Evolutionary conservation across 2,113 vertebrate genomes (phyloP).

Genomic region (Apodemus speciosus): DNA sequence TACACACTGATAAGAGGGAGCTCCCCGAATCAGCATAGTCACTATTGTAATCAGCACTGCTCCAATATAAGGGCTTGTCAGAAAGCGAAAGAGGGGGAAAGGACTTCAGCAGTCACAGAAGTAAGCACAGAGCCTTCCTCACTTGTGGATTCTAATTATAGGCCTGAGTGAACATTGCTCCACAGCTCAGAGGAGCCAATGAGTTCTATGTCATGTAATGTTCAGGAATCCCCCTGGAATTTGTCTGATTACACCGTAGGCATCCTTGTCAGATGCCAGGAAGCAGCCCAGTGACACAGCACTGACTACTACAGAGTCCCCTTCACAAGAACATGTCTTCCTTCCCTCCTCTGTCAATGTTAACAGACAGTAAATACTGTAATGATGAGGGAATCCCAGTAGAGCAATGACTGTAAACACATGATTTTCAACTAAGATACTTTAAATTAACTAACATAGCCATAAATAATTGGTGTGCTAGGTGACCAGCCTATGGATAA

Average conservation of each 20-base stretch:
- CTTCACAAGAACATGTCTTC: background rate
- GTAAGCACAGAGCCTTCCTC: background rate
- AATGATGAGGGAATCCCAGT: background rate
- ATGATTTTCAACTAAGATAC: constrained; percentile 8
- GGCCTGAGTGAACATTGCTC: background rate
- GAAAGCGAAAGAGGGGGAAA: background rate
- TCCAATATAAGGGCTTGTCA: background rate
- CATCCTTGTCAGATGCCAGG: background rate
- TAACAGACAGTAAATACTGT: background rate
- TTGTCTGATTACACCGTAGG: background rate
- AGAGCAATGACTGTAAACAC: background rate
- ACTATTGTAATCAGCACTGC: background rate
- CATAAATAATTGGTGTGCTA: background rate
- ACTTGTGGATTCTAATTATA: background rate
- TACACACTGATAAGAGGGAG: background rate
- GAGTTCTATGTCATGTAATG: background rate
- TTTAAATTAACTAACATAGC: background rate
- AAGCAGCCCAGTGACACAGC: background rate
- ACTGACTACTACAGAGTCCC: background rate
- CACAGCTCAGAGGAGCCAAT: background rate
- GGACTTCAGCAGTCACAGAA: background rate
- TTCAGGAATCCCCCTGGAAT: background rate
- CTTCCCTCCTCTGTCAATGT: background rate
- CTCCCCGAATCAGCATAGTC: background rate
- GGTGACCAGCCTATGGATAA: background rate